These are phyloP conservation scores for Polymixis flavicincta DNA, from an alignment of 2,888 invertebrate species.

Conservation along the genomic window DNA sequence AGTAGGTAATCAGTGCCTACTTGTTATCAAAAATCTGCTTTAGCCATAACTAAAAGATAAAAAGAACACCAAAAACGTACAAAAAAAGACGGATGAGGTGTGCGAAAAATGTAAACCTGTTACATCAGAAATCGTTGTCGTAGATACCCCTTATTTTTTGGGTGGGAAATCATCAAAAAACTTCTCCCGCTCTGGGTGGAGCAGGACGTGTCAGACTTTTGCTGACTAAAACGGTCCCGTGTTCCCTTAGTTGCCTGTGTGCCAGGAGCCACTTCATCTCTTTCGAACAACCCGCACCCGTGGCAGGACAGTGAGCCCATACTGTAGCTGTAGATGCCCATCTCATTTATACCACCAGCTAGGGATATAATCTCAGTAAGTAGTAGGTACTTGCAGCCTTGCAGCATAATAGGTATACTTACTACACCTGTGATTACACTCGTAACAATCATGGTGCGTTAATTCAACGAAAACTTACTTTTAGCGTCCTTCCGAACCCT, in stretches of 20 bases:
- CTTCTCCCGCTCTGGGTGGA: too few species aligned
- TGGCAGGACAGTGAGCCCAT: too few species aligned
- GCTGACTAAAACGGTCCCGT: too few species aligned
- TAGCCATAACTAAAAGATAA: background rate
- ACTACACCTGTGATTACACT: background rate
- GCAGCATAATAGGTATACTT: too few species aligned
- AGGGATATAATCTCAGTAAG: background rate
- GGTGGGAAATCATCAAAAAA: too few species aligned
- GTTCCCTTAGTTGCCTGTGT: too few species aligned
- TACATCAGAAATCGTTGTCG: background rate
- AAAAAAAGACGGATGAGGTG: background rate
- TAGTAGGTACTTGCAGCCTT: background rate
- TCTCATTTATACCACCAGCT: background rate
- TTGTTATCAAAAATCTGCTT: background rate
- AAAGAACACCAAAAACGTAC: background rate
- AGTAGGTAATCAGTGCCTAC: background rate
- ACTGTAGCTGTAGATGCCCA: background rate
- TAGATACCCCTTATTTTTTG: background rate
- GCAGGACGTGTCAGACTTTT: too few species aligned
- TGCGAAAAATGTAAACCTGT: background rate
- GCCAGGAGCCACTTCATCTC: too few species aligned
- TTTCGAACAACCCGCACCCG: too few species aligned
- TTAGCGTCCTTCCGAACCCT: background rate
- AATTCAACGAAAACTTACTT: slow-evolving; percentile 11
- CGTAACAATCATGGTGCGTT: background rate